phyloP scores from a whole-genome alignment of 2,888 invertebrate genomes.

The Melolontha melolontha region DNA sequence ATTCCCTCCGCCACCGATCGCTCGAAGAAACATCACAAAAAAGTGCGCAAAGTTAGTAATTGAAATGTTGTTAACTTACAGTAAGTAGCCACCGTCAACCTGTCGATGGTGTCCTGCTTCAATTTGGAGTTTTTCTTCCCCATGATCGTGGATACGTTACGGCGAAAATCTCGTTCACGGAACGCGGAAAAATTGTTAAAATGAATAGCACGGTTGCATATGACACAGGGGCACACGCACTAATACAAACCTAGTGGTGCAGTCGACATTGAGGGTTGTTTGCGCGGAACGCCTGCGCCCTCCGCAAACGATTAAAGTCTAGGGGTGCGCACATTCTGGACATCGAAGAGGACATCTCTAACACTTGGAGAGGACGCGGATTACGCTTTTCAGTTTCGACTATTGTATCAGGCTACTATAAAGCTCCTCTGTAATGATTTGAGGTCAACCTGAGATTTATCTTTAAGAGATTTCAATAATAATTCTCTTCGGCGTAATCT shows the following conservation, averaged over 20 bases:
- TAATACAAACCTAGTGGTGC: slow-evolving; percentile 46
- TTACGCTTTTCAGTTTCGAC: slow-evolving; percentile 21
- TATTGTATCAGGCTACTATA: not conserved
- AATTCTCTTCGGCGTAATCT: too few relatives aligned
- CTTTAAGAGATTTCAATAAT: too few relatives aligned
- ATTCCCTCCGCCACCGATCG: too few relatives aligned
- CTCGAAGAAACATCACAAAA: not conserved
- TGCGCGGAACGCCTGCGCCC: slow-evolving; percentile 48
- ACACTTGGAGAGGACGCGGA: slow-evolving; percentile 37
- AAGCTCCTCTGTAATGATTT: not conserved
- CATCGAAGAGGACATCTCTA: slow-evolving; percentile 37
- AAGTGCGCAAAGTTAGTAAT: not conserved
- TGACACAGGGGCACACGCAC: slow-evolving; percentile 48
- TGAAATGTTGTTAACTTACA: slow-evolving; percentile 77
- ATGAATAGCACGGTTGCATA: slow-evolving; percentile 48
- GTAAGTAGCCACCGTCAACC: slow-evolving; percentile 91
- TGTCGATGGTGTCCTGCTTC: slow-evolving; percentile 94
- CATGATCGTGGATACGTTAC: slow-evolving; percentile 69
- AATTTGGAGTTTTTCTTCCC: slow-evolving; percentile 97
- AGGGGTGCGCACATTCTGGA: slow-evolving; percentile 45
- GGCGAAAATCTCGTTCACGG: slow-evolving; percentile 43
- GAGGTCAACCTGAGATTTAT: not conserved
- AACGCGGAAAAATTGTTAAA: slow-evolving; percentile 23
- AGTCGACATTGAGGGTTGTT: slow-evolving; percentile 48
- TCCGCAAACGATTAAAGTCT: slow-evolving; percentile 28